These are phyloP conservation scores for Lepidurus packardi DNA, from an alignment of 1,140 invertebrate species.

Conservation along the genomic window DNA sequence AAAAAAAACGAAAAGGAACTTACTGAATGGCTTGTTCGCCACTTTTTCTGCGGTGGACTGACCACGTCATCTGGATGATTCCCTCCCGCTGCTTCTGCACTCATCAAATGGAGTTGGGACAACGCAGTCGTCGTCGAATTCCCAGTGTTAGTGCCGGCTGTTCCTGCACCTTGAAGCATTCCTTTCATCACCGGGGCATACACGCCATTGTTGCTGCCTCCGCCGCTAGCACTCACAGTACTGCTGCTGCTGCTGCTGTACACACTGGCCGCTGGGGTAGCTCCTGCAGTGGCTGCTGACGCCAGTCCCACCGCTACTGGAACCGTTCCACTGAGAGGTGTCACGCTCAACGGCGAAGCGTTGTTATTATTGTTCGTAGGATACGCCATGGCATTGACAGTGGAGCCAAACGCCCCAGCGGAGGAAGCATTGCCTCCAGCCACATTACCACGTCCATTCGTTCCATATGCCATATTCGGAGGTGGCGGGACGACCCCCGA, in stretches of 20 bases:
- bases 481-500: conserved; percentile 8
- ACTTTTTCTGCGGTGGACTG: conserved; percentile 10
- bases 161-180: not conserved
- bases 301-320: not conserved
- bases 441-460: not conserved
- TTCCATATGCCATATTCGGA: not conserved
- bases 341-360: conserved; percentile 24
- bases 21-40: not conserved
- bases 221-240: not conserved
- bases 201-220: not conserved
- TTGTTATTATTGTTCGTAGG: not conserved
- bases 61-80: not conserved
- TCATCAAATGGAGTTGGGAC: not conserved
- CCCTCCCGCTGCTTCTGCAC: not conserved
- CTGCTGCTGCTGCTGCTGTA: conserved; percentile 4
- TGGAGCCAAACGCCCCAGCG: not conserved
- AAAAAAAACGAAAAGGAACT: not conserved
- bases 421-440: not conserved
- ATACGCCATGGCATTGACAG: not conserved
- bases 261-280: not conserved
- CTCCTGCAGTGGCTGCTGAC: not conserved
- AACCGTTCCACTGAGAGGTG: not conserved
- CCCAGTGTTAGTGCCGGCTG: not conserved
- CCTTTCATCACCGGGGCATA: conserved; percentile 13
- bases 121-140: not conserved